phyloP scores from a whole-genome alignment of 2,113 vertebrate species.

The Tylochromis polylepis region DNA sequence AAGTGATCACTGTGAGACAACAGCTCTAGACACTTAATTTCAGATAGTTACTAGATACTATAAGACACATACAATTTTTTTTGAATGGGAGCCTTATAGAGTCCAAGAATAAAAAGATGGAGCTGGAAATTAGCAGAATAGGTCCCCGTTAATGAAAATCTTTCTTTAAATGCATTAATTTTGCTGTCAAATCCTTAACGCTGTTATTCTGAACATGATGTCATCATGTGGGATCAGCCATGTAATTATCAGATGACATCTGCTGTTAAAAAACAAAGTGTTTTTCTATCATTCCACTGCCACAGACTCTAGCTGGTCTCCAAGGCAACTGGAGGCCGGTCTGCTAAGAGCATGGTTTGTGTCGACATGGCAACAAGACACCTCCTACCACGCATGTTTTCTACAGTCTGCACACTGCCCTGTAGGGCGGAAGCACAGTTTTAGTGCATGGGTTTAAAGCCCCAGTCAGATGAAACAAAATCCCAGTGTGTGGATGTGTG shows the following conservation, averaged over 20 bases:
- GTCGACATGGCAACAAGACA: constrained; percentile 72
- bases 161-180: background rate
- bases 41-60: background rate
- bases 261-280: constrained; percentile 38
- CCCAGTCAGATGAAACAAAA: background rate
- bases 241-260: constrained; percentile 18
- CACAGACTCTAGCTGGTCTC: constrained; percentile 53
- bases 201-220: background rate
- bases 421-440: background rate
- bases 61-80: background rate
- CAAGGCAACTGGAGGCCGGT: constrained; percentile 65
- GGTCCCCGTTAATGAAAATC: background rate
- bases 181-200: background rate
- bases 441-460: background rate
- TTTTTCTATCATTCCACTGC: constrained; percentile 36
- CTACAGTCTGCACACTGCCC: background rate
- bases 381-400: constrained; percentile 46
- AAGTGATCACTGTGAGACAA: background rate
- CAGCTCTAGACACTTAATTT: background rate
- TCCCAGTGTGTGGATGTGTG: background rate
- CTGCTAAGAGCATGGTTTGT: constrained; percentile 46
- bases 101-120: background rate
- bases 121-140: background rate
- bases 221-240: background rate
- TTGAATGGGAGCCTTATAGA: background rate